These are phyloP conservation scores for Sebastes flavidus DNA, from an alignment of 2,797 vertebrate species.

Conservation along the genomic window DNA sequence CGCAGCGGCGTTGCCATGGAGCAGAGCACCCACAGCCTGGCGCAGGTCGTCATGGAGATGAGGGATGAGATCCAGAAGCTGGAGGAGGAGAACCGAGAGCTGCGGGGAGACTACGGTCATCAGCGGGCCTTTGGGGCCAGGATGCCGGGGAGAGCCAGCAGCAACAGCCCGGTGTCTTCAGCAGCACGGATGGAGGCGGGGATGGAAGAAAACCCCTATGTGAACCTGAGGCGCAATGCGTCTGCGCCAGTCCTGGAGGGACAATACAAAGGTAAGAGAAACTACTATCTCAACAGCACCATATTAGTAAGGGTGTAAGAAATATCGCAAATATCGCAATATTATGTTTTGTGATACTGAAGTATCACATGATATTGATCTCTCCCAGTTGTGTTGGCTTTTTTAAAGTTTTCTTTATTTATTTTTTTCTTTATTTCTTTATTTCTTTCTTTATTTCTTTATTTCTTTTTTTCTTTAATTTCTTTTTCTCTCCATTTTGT, in stretches of 20 bases:
- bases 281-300: neutral
- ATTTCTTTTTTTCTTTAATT: too few relatives aligned
- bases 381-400: too few relatives aligned
- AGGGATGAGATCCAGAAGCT: conserved; percentile 87
- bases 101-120: conserved; percentile 75
- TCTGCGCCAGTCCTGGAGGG: conserved; percentile 69
- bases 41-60: conserved; percentile 89
- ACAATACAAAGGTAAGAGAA: conserved; percentile 82
- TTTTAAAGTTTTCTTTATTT: too few relatives aligned
- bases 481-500: too few relatives aligned
- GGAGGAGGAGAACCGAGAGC: conserved; percentile 87
- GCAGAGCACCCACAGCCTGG: conserved; percentile 76
- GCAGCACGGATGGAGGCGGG: conserved; percentile 20
- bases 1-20: conserved; percentile 84
- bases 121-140: neutral
- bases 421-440: fast-evolving
- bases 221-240: conserved; percentile 66
- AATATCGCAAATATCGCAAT: too few relatives aligned
- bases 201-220: conserved; percentile 46
- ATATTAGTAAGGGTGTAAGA: too few relatives aligned
- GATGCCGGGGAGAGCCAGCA: neutral
- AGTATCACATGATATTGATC: too few relatives aligned
- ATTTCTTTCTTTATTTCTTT: fast-evolving
- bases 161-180: neutral
- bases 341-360: too few relatives aligned